Evolutionary conservation across 2,888 invertebrate species (phyloP).

Genomic region (Epinotia bilunana): DNA sequence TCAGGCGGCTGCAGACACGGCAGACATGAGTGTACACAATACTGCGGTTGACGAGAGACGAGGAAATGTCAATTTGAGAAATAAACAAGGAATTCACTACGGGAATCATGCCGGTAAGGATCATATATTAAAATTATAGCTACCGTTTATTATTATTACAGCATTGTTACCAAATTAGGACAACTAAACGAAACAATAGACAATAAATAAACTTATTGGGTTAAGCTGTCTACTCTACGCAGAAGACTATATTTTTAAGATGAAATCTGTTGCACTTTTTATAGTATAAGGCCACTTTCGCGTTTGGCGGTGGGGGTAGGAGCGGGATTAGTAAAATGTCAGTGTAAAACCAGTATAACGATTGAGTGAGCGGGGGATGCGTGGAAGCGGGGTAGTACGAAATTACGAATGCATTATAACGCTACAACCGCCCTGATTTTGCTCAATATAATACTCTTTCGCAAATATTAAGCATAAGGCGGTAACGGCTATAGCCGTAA

Average conservation of each 20-base stretch:
- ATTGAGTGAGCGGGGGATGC: neutral
- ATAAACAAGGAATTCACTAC: constrained; percentile 5
- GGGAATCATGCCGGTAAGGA: constrained; percentile 31
- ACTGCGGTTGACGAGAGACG: neutral
- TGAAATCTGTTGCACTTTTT: neutral
- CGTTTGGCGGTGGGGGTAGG: neutral
- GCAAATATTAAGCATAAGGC: no score
- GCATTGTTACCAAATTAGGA: constrained; percentile 8
- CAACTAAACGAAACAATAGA: constrained; percentile 6
- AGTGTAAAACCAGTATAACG: neutral
- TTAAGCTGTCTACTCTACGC: neutral
- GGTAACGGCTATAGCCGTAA: no score
- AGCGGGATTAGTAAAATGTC: neutral
- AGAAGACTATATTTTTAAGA: neutral
- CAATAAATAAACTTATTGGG: constrained; percentile 12
- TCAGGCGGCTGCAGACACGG: constrained; percentile 53
- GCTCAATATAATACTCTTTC: no score
- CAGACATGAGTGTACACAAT: constrained; percentile 34
- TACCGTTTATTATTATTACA: neutral
- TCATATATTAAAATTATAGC: neutral
- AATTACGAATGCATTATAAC: no score
- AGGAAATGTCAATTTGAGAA: constrained; percentile 15
- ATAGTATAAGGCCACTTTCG: neutral
- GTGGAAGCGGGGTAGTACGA: no score
- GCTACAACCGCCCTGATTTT: no score